Conservation (phyloP, 2,888 invertebrate species). For the Drosophila histrio region DNA sequence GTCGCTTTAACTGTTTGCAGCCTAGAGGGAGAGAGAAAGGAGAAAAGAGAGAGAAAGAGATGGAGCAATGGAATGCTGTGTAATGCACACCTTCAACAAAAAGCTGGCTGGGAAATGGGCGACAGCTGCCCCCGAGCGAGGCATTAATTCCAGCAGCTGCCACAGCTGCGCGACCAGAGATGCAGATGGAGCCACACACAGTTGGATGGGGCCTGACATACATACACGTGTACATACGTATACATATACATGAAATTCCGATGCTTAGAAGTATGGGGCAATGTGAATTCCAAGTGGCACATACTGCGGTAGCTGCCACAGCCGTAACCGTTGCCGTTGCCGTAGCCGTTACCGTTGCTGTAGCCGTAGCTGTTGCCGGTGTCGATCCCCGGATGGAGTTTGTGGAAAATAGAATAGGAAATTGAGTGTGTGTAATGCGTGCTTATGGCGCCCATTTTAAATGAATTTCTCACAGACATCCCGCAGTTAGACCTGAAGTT, state of each 20-base stretch:
- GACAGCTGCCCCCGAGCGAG: slow-evolving; percentile 54
- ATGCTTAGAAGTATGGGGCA: slow-evolving; percentile 21
- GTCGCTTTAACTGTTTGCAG: slow-evolving; percentile 24
- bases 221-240: neutral
- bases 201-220: neutral
- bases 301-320: slow-evolving; percentile 26
- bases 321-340: neutral
- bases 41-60: neutral
- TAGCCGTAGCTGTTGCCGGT: slow-evolving; percentile 13
- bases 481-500: slow-evolving; percentile 13
- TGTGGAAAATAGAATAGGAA: slow-evolving; percentile 68
- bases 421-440: slow-evolving; percentile 79
- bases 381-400: slow-evolving; percentile 51
- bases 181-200: slow-evolving; percentile 38
- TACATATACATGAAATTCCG: slow-evolving; percentile 26
- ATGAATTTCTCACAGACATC: slow-evolving; percentile 65
- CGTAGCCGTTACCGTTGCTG: neutral
- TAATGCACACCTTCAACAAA: slow-evolving; percentile 56
- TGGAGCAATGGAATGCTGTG: slow-evolving; percentile 45
- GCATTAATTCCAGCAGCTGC: slow-evolving; percentile 58
- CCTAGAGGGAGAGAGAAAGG: neutral
- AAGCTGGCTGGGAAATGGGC: slow-evolving; percentile 22
- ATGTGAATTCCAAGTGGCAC: slow-evolving; percentile 45
- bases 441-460: slow-evolving; percentile 77
- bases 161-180: slow-evolving; percentile 25